Base-by-base conservation (phyloP, 2,113 vertebrate species). In the Channa maculata region DNA sequence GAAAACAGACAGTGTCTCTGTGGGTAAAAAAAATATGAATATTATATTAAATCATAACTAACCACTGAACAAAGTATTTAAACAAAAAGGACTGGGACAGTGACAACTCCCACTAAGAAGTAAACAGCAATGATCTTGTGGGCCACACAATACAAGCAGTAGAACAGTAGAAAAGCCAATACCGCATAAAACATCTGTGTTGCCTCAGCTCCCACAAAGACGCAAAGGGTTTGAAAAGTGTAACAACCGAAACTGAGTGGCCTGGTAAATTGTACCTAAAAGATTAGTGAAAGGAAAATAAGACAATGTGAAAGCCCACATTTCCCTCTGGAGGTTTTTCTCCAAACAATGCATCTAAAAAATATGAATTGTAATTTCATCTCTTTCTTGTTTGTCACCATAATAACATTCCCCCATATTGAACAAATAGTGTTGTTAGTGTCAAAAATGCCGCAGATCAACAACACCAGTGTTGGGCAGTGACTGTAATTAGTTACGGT, bases 151-250 rank as follows among this genome's bases (percentile, higher is more conserved):
- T 38, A 39, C 64, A 61, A 38, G 8, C 45, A 81, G 65, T 11
- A 59, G 52, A 78, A 66, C 74, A 71, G 76, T 70, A 64, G 62
- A 84, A 12, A 45, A 74, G 38, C 39, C 1, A 53, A 74, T 50
- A 78, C 59, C 36, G 58, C 55, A 62, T 44, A 43, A 9, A 33
- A 78, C 84, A 81, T 86, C 79, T 84, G 79, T 65, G 57, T n/a
- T 45, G 72, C 46, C 15, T 71, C 75, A 50, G 53, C 62, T 80
- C 77, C 58, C 60, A 71, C 45, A 60, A 34, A 52, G 43, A 59
- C 65, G 61, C 48, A 60, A 6, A 79, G 41, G 71, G 49, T 45
- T 68, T 75, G 55, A 65, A n/a, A 2, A 46, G 33, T 38, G 10
- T 7, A 64, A 66, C 59, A 65, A 13, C 24, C 38, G 34, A 80